Conservation (phyloP, 2,113 vertebrate genomes). For the Vulpes vulpes region DNA sequence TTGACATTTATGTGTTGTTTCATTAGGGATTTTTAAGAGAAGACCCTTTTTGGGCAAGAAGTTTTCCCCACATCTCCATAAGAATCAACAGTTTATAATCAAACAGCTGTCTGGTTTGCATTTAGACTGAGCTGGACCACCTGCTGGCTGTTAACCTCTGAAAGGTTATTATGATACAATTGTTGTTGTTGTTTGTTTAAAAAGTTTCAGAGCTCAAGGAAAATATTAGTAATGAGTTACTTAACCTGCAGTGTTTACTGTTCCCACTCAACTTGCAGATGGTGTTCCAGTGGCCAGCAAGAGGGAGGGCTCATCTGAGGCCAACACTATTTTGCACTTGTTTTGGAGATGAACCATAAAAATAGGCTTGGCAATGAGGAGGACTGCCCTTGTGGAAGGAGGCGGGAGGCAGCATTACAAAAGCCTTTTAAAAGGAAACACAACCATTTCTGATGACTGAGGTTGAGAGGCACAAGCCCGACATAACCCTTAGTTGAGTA, state of each 20-base stretch:
- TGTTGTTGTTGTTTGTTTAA: constrained; percentile 89
- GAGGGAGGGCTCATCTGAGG: constrained; percentile 77
- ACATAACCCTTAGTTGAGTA: not conserved
- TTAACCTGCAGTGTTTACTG: constrained; percentile 89
- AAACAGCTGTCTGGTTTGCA: constrained; percentile 83
- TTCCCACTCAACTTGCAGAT: constrained; percentile 87
- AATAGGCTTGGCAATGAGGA: constrained; percentile 82
- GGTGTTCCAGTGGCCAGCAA: constrained; percentile 82
- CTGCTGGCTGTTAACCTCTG: constrained; percentile 90
- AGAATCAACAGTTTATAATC: constrained; percentile 84
- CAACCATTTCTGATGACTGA: not conserved
- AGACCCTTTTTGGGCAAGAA: constrained; percentile 83
- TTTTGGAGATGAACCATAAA: constrained; percentile 85
- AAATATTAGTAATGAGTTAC: constrained; percentile 89
- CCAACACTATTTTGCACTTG: constrained; percentile 84
- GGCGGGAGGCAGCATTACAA: constrained; percentile 31
- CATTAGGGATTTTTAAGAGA: constrained; percentile 85
- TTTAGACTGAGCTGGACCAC: constrained; percentile 86
- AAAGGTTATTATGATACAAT: constrained; percentile 87
- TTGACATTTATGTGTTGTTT: constrained; percentile 90
- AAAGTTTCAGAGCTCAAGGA: constrained; percentile 88
- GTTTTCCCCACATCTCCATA: constrained; percentile 79
- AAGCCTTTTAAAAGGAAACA: constrained; percentile 72
- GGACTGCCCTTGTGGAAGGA: constrained; percentile 66
- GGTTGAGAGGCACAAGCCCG: not conserved